Base-by-base conservation (phyloP, 2,888 invertebrate genomes). In the Plagodis pulveraria region DNA sequence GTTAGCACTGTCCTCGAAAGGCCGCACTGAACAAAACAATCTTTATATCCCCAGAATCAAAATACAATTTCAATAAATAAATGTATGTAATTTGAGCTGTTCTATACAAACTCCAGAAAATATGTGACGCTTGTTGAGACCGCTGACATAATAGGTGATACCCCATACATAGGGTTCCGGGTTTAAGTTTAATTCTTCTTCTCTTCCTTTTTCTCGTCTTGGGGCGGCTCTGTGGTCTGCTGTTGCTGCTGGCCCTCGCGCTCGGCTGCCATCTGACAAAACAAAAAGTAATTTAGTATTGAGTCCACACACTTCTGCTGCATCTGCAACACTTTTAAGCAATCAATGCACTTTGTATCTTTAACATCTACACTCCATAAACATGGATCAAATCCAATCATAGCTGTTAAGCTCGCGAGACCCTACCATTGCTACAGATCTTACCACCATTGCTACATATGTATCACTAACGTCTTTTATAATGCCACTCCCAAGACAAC, bases 231-330 rank as follows among this genome's bases (percentile, higher is more conserved):
- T 2, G 79, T 75, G 49, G 71, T 62, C 58, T 78, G 76, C 50
- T 76, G 69, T 22, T 51, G 49, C 12, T 78, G 73, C 44, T 81
- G 76, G 0, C 88, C 87, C 56, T 92, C 92, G 35, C 92, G 87
- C 59, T 92, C 92, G 0, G 92, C 91, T 0, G 92, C 92, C 92
- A 92, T 92, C 92, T 36, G 32, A 38, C 47, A 4, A 50, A 50
- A 44, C 33, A 45, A 59, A 33, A n/a, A n/a, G n/a, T n/a, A n/a
- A n/a, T n/a, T n/a, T 34, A 44, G 43, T 44, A 8, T n/a, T 40
- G 32, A 36, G 22, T 12, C 22, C 22, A n/a, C n/a, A n/a, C n/a
- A n/a, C n/a, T n/a, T n/a, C n/a, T n/a, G n/a, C n/a, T n/a, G n/a
- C n/a, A 22, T 22, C 22, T 22, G 22, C 4, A 1, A 22, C 22